phyloP scores from a whole-genome alignment of 2,113 vertebrate species.

The Saguinus midas region DNA sequence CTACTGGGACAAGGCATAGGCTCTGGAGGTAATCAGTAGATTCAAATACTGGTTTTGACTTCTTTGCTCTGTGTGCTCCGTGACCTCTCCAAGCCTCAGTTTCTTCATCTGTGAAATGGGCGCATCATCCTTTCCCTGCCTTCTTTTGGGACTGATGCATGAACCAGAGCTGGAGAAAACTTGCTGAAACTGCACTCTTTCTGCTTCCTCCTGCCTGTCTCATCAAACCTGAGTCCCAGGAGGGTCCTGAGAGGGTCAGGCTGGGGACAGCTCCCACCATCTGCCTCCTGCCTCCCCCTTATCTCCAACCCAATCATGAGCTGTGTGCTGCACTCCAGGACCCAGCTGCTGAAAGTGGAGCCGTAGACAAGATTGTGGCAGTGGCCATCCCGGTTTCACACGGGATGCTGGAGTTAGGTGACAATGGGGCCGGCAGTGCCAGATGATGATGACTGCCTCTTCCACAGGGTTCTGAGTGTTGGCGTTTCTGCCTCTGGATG shows the following conservation, averaged over 20 bases:
- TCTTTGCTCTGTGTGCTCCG: neutral
- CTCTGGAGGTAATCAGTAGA: neutral
- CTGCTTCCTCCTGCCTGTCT: neutral
- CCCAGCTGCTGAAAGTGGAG: neutral
- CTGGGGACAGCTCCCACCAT: neutral
- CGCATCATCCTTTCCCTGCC: neutral
- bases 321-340: neutral
- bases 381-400: neutral
- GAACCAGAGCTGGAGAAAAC: neutral
- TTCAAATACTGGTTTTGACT: neutral
- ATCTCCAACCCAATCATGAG: neutral
- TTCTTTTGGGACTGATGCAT: neutral
- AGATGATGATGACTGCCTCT: neutral
- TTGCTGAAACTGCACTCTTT: constrained; percentile 45
- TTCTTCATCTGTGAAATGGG: neutral
- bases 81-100: neutral
- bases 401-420: neutral
- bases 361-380: neutral
- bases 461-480: neutral
- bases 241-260: neutral
- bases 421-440: fast-evolving
- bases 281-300: no score
- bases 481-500: neutral
- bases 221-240: neutral
- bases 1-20: neutral